Evolutionary conservation across 2,797 vertebrate genomes (phyloP), one percentile per base, ranked within the genome.

Genomic region (Bradypus variegatus): DNA sequence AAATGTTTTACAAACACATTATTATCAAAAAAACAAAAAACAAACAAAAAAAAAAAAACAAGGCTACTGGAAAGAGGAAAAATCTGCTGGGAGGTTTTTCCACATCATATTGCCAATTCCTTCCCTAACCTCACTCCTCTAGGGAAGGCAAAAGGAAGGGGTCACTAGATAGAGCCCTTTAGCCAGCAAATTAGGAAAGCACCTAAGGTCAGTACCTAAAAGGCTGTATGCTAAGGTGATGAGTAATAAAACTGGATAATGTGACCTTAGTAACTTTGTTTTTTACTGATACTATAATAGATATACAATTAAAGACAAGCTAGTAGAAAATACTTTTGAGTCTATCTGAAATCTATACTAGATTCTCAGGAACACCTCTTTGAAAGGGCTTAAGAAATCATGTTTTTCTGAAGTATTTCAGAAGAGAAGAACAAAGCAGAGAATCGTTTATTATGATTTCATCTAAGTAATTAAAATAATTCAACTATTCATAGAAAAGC

Each of bases 401-500:
- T 29, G 27, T 82, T 76, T 25, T 45, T 88, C 72, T 84, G 55
- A 90, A 82, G 58, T 81, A 53, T 76, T 88, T 64, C 86, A 82
- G 65, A 92, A 77, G 55, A 82, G 53, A 72, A 94, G 23, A 87
- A 89, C 6, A 94, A 80, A 65, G 60, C 8, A 91, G 9, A 48
- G 27, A n/a, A 90, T 58, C 29, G 67, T 60, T 85, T 86, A 90
- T 62, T 87, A 77, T 55, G 38, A 70, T 81, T 94, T 92, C 84
- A 50, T 81, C 33, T 91, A 94, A 86, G 48, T 83, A 88, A 88
- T 73, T 19, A 94, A 95, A 73, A 75, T 78, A 93, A 91, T 67
- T 89, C 67, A 94, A 81, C 91, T 94, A n/a, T 85, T 84, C 73
- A 76, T 50, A 92, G n/a, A 87, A 94, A 81, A 76, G 80, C 60